Evolutionary conservation across 1,140 invertebrate genomes (phyloP).

Genomic region (Micrasema longulum): DNA sequence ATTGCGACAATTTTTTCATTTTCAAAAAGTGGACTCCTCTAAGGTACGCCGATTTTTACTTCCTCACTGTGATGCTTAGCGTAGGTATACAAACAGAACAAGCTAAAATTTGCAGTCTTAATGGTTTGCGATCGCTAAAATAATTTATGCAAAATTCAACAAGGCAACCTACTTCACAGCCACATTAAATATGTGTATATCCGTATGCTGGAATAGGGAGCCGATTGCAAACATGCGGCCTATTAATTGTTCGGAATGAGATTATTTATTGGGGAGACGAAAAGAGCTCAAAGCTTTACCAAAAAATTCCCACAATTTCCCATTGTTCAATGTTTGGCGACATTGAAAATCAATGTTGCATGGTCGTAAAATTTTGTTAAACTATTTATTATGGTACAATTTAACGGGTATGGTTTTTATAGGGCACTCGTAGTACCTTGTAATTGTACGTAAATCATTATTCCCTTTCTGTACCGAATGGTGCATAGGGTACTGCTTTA

Average conservation of each 20-base stretch:
- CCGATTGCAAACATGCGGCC: slow-evolving; percentile 5
- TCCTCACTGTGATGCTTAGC: no score
- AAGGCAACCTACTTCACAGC: slow-evolving; percentile 19
- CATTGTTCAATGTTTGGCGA: slow-evolving; percentile 30
- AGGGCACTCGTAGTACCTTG: no score
- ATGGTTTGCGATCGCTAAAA: background rate
- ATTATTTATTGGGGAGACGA: slow-evolving; percentile 18
- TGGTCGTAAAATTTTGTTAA: slow-evolving; percentile 16
- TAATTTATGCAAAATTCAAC: slow-evolving; percentile 34
- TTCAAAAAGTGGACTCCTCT: no score
- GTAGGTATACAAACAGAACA: no score
- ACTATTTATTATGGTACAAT: slow-evolving; percentile 21
- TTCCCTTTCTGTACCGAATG: no score
- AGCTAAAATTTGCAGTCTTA: no score
- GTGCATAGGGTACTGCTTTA: no score
- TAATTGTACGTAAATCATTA: no score
- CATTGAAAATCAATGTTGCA: slow-evolving; percentile 29
- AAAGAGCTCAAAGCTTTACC: no score
- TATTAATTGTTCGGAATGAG: slow-evolving; percentile 36
- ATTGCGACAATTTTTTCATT: no score
- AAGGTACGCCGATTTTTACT: no score
- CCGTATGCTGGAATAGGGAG: background rate
- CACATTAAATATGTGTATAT: slow-evolving; percentile 23
- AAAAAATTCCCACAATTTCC: slow-evolving; percentile 31
- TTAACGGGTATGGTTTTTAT: no score